phyloP scores from a whole-genome alignment of 2,797 vertebrate genomes.

The Falco naumanni region DNA sequence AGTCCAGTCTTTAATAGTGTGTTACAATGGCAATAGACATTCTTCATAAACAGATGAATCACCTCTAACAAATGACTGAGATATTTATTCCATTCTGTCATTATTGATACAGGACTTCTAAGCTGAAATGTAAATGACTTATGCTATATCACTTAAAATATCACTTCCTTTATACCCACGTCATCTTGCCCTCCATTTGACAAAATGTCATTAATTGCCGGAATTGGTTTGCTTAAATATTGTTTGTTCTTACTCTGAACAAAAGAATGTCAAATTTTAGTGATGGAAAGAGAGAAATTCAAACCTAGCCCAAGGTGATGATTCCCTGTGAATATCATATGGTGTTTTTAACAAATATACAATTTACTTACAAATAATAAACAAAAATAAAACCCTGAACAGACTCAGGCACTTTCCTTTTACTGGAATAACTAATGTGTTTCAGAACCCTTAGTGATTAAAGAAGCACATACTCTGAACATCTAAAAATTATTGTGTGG shows the following conservation, averaged over 20 bases:
- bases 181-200: slow-evolving; percentile 25
- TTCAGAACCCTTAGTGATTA: slow-evolving; percentile 56
- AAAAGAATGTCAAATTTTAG: slow-evolving; percentile 40
- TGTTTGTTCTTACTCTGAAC: slow-evolving; percentile 37
- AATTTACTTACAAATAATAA: neutral
- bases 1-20: slow-evolving; percentile 6
- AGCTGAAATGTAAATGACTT: slow-evolving; percentile 45
- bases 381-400: slow-evolving; percentile 35
- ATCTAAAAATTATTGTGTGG: slow-evolving; percentile 46
- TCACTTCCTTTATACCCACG: slow-evolving; percentile 54
- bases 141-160: slow-evolving; percentile 50
- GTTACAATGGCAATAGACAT: neutral
- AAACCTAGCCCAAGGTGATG: slow-evolving; percentile 37
- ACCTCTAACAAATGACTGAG: slow-evolving; percentile 17
- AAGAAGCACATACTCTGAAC: slow-evolving; percentile 42
- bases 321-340: slow-evolving; percentile 45
- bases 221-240: slow-evolving; percentile 66
- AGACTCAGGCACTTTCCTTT: slow-evolving; percentile 42
- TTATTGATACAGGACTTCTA: slow-evolving; percentile 53
- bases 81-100: slow-evolving; percentile 49
- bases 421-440: slow-evolving; percentile 46
- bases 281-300: slow-evolving; percentile 56
- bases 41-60: slow-evolving; percentile 45
- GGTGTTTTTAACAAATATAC: slow-evolving; percentile 36
- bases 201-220: slow-evolving; percentile 46